Conservation (phyloP, 2,113 vertebrate genomes). For the Pluvianellus socialis region DNA sequence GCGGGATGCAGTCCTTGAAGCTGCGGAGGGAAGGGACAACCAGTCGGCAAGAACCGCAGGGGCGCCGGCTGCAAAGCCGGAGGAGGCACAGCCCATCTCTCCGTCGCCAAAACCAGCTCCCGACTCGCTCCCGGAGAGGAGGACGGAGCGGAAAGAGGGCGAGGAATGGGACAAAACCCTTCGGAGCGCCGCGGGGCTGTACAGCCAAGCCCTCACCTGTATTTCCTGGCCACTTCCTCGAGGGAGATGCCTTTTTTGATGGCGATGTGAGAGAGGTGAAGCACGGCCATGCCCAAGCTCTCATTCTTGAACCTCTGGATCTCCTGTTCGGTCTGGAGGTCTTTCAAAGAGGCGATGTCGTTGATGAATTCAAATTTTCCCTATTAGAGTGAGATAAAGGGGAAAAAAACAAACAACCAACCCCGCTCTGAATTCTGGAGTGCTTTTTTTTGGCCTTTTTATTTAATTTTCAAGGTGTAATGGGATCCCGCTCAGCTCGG, state of each 20-base stretch:
- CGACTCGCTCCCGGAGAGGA: too few species aligned
- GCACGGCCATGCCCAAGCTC: slow-evolving; percentile 91
- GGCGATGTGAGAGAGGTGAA: slow-evolving; percentile 87
- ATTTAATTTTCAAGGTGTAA: too few species aligned
- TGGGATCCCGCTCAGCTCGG: background rate
- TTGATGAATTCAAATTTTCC: slow-evolving; percentile 90
- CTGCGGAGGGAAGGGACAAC: slow-evolving; percentile 40
- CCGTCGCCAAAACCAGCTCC: background rate
- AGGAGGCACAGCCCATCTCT: too few species aligned
- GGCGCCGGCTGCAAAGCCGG: background rate
- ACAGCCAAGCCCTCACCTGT: slow-evolving; percentile 71
- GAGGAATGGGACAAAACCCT: too few species aligned
- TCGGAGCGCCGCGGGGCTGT: too few species aligned
- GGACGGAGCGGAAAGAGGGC: too few species aligned
- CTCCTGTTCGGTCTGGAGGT: slow-evolving; percentile 77
- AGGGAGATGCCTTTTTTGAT: slow-evolving; percentile 73
- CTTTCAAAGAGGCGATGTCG: slow-evolving; percentile 77
- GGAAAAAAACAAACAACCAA: too few species aligned
- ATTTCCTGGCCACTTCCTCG: slow-evolving; percentile 82
- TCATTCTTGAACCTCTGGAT: slow-evolving; percentile 87
- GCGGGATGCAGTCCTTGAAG: slow-evolving; percentile 87
- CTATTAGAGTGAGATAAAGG: slow-evolving; percentile 24
- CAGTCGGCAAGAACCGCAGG: accelerated
- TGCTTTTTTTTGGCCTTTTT: accelerated
- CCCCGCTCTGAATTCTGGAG: accelerated